A percentile compares a stretch with the other conserved stretches of the same genome.
These are phyloP conservation scores for Acanthopleura granulata DNA, from an alignment of 2,888 invertebrate species.

Conservation along the genomic window DNA sequence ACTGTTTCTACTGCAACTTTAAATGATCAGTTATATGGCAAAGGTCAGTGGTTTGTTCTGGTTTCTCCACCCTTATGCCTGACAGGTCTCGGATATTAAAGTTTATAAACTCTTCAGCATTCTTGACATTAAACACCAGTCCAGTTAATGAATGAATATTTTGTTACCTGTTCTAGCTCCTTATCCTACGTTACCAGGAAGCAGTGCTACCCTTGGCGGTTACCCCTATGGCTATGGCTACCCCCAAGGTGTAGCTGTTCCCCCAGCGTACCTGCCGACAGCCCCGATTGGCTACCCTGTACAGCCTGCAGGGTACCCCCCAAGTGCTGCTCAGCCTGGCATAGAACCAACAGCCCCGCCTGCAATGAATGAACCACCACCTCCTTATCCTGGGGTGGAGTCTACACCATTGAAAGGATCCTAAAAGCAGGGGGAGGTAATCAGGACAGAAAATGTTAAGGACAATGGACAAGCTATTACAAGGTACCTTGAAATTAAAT, in stretches of 20 bases:
- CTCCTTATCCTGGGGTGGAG: constrained; percentile 2
- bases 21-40: too few species aligned
- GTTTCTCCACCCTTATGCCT: too few species aligned
- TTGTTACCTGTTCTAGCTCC: not conserved
- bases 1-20: too few species aligned
- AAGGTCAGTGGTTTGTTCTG: too few species aligned
- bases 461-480: too few species aligned
- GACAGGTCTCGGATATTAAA: too few species aligned
- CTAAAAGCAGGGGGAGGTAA: too few species aligned
- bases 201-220: not conserved
- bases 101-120: too few species aligned
- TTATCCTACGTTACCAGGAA: not conserved
- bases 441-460: too few species aligned
- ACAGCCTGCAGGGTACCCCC: not conserved
- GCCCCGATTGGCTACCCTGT: not conserved
- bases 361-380: not conserved
- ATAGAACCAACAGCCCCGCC: constrained; percentile 5
- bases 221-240: constrained; percentile 17
- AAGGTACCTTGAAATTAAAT: too few species aligned
- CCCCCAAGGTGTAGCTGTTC: not conserved
- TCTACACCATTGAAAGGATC: not conserved
- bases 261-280: constrained; percentile 4
- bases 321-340: not conserved
- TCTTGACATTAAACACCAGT: too few species aligned
- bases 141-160: too few species aligned